phyloP scores from a whole-genome alignment of 2,888 invertebrate genomes.

The Syrphus vitripennis region DNA sequence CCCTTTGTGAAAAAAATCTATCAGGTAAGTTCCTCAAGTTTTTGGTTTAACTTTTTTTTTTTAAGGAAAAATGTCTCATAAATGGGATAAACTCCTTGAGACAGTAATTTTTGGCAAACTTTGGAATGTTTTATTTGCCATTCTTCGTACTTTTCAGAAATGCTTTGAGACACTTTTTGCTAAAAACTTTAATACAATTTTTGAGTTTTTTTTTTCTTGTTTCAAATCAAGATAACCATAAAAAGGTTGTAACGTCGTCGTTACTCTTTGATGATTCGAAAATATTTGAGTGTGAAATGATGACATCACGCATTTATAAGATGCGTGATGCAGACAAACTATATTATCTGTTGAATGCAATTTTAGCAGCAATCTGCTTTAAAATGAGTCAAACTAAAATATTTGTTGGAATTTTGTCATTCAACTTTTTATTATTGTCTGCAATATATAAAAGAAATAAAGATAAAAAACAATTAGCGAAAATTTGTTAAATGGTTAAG shows the following conservation, averaged over 20 bases:
- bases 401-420: not conserved
- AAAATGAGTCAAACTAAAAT: constrained; percentile 5
- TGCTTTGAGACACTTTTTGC: constrained; percentile 24
- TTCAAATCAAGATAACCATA: not conserved
- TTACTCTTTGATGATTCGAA: not conserved
- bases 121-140: not conserved
- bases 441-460: not conserved
- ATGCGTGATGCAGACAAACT: constrained; percentile 1
- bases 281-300: constrained; percentile 11
- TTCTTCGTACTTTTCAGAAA: constrained; percentile 1
- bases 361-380: not conserved
- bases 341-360: constrained; percentile 12
- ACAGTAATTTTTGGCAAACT: constrained; percentile 11
- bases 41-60: not conserved
- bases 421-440: constrained; percentile 4
- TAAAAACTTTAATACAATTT: not conserved
- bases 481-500: not conserved
- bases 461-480: not conserved
- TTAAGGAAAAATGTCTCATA: not conserved
- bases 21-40: not conserved
- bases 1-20: not conserved
- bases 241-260: constrained; percentile 6
- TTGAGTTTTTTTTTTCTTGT: not conserved
- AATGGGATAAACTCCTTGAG: not conserved
- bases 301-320: constrained; percentile 18